phyloP scores from a whole-genome alignment of 2,888 invertebrate genomes.

The Thecophora atra region DNA sequence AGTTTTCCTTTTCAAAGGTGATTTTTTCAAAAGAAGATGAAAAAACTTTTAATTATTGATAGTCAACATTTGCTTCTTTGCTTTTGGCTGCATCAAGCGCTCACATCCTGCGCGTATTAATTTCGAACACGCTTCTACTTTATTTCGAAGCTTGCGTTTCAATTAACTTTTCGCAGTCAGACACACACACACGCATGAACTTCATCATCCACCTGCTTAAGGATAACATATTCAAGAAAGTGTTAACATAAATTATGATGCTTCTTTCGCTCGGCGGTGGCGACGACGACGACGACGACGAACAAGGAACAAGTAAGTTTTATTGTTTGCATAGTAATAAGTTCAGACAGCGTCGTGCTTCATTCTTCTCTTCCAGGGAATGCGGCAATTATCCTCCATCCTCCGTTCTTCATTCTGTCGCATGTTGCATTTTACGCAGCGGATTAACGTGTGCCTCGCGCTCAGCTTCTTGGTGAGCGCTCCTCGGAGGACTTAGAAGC shows the following conservation, averaged over 20 bases:
- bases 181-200: conserved; percentile 22
- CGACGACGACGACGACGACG: neutral
- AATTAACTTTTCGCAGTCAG: conserved; percentile 42
- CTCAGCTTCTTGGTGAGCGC: neutral
- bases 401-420: neutral
- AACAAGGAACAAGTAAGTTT: conserved; percentile 47
- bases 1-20: neutral
- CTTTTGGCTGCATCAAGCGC: neutral
- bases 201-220: conserved; percentile 31
- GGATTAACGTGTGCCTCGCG: conserved; percentile 21
- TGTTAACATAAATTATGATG: conserved; percentile 57
- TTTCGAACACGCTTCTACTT: conserved; percentile 38
- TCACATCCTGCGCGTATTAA: conserved; percentile 37
- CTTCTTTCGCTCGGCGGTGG: neutral
- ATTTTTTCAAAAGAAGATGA: neutral
- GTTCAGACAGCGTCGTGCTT: conserved; percentile 18
- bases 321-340: conserved; percentile 49
- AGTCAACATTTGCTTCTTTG: neutral
- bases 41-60: neutral
- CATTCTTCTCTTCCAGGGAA: neutral
- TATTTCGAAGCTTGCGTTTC: conserved; percentile 42
- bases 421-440: conserved; percentile 5
- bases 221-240: conserved; percentile 35
- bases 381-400: neutral
- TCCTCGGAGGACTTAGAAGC: neutral